These are phyloP conservation scores for Caranx melampygus DNA, from an alignment of 2,113 vertebrate genomes.

Conservation along the genomic window DNA sequence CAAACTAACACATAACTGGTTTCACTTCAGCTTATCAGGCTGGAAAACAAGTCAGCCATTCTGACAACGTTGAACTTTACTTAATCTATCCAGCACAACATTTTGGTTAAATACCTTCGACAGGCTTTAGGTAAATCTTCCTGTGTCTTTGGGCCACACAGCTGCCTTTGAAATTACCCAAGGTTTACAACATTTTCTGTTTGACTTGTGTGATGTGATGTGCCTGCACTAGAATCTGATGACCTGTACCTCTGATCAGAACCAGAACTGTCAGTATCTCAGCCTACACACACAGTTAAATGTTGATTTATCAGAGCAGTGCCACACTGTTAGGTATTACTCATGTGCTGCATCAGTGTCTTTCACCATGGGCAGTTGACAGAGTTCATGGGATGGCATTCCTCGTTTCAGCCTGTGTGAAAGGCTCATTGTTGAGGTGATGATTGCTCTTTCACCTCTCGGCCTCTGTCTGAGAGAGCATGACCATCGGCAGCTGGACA, in stretches of 20 bases:
- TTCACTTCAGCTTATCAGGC: too few relatives aligned
- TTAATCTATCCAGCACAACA: too few relatives aligned
- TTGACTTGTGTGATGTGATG: too few relatives aligned
- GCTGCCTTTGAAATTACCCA: too few relatives aligned
- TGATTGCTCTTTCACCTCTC: slow-evolving; percentile 65
- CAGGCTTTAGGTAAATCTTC: too few relatives aligned
- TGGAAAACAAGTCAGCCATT: too few relatives aligned
- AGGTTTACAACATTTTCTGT: too few relatives aligned
- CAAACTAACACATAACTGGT: too few relatives aligned
- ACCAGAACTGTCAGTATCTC: neutral
- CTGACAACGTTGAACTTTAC: too few relatives aligned
- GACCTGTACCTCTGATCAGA: neutral
- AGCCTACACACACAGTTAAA: neutral
- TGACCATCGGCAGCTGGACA: slow-evolving; percentile 82
- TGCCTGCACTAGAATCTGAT: neutral
- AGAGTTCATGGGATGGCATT: slow-evolving; percentile 39
- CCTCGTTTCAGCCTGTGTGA: slow-evolving; percentile 37
- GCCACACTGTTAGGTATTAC: neutral
- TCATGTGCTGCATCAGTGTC: slow-evolving; percentile 10
- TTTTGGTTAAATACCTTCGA: too few relatives aligned
- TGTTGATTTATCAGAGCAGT: neutral
- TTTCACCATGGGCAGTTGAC: neutral
- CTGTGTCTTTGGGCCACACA: too few relatives aligned
- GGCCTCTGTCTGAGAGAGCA: slow-evolving; percentile 71
- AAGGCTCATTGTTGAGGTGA: slow-evolving; percentile 58